A percentile compares a stretch with the other conserved stretches of the same genome.
phyloP scores from a whole-genome alignment of 2,113 vertebrate genomes.

The Mionectes macconnelli region DNA sequence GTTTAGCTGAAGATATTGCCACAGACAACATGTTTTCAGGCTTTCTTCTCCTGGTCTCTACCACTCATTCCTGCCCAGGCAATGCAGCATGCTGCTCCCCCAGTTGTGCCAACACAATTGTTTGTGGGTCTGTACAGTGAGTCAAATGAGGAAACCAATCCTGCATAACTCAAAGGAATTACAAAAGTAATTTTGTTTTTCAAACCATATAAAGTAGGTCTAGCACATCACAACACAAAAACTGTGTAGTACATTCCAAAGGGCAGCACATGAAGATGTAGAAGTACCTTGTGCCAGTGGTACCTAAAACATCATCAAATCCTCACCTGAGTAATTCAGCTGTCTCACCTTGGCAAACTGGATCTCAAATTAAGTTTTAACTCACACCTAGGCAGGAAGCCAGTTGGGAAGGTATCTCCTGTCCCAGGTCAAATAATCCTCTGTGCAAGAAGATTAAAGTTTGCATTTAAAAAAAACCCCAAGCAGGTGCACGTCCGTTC shows the following conservation, averaged over 20 bases:
- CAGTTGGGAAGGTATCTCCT: slow-evolving; percentile 4
- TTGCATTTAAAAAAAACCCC: background rate
- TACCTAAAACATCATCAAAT: background rate
- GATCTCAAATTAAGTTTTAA: slow-evolving; percentile 12
- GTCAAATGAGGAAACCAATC: slow-evolving; percentile 12
- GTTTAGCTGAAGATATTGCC: slow-evolving; percentile 59
- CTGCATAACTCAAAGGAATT: slow-evolving; percentile 4
- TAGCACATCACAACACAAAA: background rate
- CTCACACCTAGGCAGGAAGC: background rate
- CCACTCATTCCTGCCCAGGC: slow-evolving; percentile 44
- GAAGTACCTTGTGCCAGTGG: background rate
- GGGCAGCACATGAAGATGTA: background rate
- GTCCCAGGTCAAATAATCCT: background rate
- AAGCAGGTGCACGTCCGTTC: background rate
- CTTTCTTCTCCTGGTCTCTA: slow-evolving; percentile 45
- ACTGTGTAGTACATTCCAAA: background rate
- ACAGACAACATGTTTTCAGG: slow-evolving; percentile 51
- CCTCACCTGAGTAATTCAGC: background rate
- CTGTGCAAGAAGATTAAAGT: background rate
- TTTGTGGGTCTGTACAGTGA: slow-evolving; percentile 24
- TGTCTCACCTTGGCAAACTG: background rate
- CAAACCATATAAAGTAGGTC: background rate
- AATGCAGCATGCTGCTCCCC: background rate
- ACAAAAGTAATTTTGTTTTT: slow-evolving; percentile 4
- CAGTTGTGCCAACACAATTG: slow-evolving; percentile 10